A percentile compares a stretch with the other conserved stretches of the same genome.
Conservation (phyloP, 2,113 vertebrate species). For the Holacanthus passer region DNA sequence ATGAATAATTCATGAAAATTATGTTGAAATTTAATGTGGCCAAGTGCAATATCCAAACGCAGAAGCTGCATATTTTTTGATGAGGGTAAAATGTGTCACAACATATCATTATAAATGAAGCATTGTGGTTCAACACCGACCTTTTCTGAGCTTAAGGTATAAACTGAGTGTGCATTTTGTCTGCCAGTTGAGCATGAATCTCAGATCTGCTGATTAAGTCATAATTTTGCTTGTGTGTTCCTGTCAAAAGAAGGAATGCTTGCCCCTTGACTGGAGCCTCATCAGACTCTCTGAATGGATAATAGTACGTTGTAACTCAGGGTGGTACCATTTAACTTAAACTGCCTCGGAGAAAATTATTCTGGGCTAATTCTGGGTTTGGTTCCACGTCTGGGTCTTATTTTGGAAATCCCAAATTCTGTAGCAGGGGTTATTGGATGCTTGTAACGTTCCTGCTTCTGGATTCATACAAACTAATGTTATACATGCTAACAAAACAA, state of each 20-base stretch:
- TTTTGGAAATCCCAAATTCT: constrained; percentile 20
- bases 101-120: no score
- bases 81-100: no score
- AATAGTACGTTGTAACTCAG: constrained; percentile 32
- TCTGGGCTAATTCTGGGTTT: constrained; percentile 56
- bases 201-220: constrained; percentile 7
- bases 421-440: not conserved
- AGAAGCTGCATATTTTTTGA: no score
- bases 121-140: no score
- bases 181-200: not conserved
- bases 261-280: constrained; percentile 13
- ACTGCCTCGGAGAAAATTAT: constrained; percentile 2
- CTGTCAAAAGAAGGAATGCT: constrained; percentile 39
- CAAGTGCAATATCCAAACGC: no score
- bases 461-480: not conserved
- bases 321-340: constrained; percentile 24
- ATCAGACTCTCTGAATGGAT: constrained; percentile 13
- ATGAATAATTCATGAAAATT: no score
- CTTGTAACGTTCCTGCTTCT: not conserved
- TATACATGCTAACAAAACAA: not conserved
- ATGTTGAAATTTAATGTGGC: no score
- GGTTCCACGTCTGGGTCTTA: constrained; percentile 19
- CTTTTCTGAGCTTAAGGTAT: no score
- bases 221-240: constrained; percentile 23
- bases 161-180: not conserved